Conservation (phyloP, 2,797 vertebrate genomes). For the Aldrovandia affinis region DNA sequence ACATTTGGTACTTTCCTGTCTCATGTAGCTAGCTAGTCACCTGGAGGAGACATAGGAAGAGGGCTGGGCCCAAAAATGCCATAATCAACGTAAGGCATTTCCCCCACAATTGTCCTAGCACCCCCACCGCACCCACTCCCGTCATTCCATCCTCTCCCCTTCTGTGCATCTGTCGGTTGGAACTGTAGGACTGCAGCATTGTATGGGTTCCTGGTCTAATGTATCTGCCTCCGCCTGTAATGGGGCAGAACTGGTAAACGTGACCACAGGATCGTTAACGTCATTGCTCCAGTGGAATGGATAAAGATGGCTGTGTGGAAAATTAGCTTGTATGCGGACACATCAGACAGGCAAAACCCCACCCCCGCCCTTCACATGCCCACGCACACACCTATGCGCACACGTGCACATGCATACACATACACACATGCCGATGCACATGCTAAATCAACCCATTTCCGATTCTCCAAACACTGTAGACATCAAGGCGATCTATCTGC, state of each 20-base stretch:
- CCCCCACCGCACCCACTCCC: neutral
- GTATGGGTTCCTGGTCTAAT: conserved; percentile 66
- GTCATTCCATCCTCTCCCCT: neutral
- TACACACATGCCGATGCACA: neutral
- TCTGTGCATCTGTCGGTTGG: conserved; percentile 61
- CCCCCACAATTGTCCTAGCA: neutral
- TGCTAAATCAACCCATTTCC: neutral
- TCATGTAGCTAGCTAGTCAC: too few relatives aligned
- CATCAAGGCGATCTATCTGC: too few relatives aligned
- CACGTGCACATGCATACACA: too few relatives aligned
- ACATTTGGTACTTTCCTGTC: too few relatives aligned
- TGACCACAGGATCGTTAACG: conserved; percentile 74
- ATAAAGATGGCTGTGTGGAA: conserved; percentile 46
- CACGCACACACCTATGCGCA: neutral
- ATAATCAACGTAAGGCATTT: neutral
- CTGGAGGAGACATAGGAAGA: too few relatives aligned
- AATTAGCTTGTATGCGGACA: conserved; percentile 48
- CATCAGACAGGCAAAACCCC: neutral
- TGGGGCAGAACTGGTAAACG: conserved; percentile 76
- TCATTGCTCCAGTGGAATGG: conserved; percentile 65
- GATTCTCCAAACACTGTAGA: too few relatives aligned
- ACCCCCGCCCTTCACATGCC: neutral
- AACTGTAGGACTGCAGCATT: conserved; percentile 50
- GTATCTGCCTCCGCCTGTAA: conserved; percentile 72
- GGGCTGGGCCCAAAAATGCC: too few relatives aligned